Evolutionary conservation across 2,797 vertebrate species (phyloP).

Genomic region (Numenius phaeopus): DNA sequence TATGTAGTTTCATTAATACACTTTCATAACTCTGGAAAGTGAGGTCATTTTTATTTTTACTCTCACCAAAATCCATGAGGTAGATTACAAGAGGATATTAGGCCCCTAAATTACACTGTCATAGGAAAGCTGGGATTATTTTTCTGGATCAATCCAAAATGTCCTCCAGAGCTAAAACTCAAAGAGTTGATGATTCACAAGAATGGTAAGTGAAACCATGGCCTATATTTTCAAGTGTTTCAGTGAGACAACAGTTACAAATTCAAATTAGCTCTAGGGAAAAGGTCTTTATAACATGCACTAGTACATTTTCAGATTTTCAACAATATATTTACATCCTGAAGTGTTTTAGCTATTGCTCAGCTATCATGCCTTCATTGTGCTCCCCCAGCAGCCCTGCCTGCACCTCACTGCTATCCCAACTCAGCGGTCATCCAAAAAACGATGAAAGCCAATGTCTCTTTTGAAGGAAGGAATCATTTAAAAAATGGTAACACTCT

Average conservation of each 20-base stretch:
- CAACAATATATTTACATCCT: not conserved
- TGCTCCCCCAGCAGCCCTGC: not conserved
- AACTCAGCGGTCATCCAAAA: not conserved
- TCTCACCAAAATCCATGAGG: not conserved
- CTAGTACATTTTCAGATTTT: not conserved
- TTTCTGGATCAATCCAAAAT: not conserved
- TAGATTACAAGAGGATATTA: not conserved
- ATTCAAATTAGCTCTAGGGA: not conserved
- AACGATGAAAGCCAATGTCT: not conserved
- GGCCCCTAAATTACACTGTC: not conserved
- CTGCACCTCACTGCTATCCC: not conserved
- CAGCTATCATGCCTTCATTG: not conserved
- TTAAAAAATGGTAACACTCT: not conserved
- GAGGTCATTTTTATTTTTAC: not conserved
- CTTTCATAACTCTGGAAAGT: not conserved
- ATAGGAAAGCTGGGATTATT: not conserved
- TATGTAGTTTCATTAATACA: not conserved
- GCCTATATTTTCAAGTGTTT: not conserved
- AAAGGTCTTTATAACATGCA: accelerated
- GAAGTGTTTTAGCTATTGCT: not conserved
- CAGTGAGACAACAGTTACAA: not conserved
- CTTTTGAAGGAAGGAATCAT: not conserved
- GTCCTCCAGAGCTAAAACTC: not conserved
- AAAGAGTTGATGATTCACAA: not conserved
- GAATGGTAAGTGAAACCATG: not conserved